Evolutionary conservation across 2,797 vertebrate genomes (phyloP).

Genomic region (Coranthus polyacanthus): DNA sequence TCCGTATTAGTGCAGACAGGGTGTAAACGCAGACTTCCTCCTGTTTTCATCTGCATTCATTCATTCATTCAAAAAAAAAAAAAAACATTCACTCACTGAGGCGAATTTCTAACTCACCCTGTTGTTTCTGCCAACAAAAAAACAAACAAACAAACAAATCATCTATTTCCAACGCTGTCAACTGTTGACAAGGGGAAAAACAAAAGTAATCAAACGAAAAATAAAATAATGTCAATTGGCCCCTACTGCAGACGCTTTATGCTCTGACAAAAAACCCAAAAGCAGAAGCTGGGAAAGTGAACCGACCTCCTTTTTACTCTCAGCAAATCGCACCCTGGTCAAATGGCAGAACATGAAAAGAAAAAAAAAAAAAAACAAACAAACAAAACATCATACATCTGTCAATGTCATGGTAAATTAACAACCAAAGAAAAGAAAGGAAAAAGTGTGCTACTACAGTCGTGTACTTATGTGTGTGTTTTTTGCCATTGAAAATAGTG

Average conservation of each 20-base stretch:
- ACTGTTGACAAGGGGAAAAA: neutral
- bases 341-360: slow-evolving; percentile 14
- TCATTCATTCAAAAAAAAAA: too few relatives aligned
- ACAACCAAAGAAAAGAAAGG: slow-evolving; percentile 29
- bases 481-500: slow-evolving; percentile 58
- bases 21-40: too few relatives aligned
- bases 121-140: neutral
- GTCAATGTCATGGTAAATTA: slow-evolving; percentile 35
- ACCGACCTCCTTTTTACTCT: neutral
- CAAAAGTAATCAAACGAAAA: too few relatives aligned
- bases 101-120: neutral
- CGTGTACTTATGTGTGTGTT: slow-evolving; percentile 19
- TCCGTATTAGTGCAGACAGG: too few relatives aligned
- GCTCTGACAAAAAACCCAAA: slow-evolving; percentile 1
- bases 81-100: neutral
- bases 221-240: neutral
- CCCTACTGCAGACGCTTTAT: slow-evolving; percentile 4
- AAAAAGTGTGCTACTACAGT: slow-evolving; percentile 16
- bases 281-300: slow-evolving; percentile 12
- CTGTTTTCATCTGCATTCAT: too few relatives aligned
- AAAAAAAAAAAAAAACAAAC: neutral
- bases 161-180: neutral
- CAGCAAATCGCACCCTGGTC: slow-evolving; percentile 57
- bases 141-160: neutral
- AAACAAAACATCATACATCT: slow-evolving; percentile 19